These are phyloP conservation scores for Lycophotia porphyrea DNA, from an alignment of 2,888 invertebrate species.

Conservation along the genomic window DNA sequence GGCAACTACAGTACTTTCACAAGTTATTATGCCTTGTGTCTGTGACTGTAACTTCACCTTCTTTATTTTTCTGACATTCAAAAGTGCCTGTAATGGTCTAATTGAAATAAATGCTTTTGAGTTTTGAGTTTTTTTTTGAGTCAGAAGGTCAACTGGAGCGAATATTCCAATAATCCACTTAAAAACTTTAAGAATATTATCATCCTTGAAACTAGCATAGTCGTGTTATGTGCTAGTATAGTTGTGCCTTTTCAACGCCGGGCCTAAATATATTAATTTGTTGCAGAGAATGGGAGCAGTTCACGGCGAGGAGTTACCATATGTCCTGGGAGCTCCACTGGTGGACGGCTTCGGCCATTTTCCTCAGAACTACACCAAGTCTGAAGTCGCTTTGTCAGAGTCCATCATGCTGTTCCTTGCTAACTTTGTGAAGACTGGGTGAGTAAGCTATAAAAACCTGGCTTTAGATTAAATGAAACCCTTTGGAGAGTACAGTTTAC, in stretches of 20 bases:
- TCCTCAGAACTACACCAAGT: conserved; percentile 96
- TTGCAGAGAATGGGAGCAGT: conserved; percentile 96
- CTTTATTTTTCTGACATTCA: too few species aligned
- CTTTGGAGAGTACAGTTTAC: neutral
- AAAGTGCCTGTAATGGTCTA: too few species aligned
- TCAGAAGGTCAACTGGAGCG: neutral
- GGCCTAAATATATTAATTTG: conserved; percentile 15
- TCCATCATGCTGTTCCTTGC: conserved; percentile 96
- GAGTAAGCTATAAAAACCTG: conserved; percentile 80
- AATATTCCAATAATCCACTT: neutral
- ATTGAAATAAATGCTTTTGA: too few species aligned
- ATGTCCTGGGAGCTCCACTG: conserved; percentile 97
- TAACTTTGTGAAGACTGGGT: conserved; percentile 97
- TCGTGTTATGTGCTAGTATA: neutral
- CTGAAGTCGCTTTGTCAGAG: conserved; percentile 96
- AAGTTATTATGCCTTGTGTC: too few species aligned
- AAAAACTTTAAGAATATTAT: neutral
- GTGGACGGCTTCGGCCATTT: conserved; percentile 96
- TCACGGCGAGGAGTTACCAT: conserved; percentile 97
- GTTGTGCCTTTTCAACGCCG: neutral
- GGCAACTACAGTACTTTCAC: too few species aligned
- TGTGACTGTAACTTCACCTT: too few species aligned
- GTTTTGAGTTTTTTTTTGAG: too few species aligned
- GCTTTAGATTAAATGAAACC: neutral
- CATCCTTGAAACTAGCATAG: neutral